Percentiles rank a stretch among this genome's conserved stretches.
Conservation (phyloP, 2,113 vertebrate species). For the Psittacara wagleri region DNA sequence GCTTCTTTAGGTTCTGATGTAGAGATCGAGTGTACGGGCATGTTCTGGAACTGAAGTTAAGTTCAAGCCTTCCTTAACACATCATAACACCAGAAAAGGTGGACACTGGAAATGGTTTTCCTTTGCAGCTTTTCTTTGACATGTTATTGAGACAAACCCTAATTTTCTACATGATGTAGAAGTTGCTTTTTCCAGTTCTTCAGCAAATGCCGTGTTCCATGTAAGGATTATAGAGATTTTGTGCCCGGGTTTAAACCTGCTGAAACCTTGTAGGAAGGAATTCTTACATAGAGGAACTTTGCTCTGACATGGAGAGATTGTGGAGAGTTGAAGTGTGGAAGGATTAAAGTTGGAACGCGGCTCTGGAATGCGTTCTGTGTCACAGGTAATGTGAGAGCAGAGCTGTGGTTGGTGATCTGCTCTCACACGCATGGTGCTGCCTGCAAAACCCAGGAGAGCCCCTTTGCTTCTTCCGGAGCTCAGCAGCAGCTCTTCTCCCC, state of each 20-base stretch:
- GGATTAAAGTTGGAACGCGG: not conserved
- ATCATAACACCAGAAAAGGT: not conserved
- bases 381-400: not conserved
- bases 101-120: not conserved
- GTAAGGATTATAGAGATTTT: not conserved
- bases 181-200: not conserved
- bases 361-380: rapidly evolving
- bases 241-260: not conserved
- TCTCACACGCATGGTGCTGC: not conserved
- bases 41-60: not conserved
- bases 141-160: not conserved
- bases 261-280: not conserved
- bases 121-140: not conserved
- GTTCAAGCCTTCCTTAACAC: not conserved
- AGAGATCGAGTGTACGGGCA: not conserved
- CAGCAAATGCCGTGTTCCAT: not conserved
- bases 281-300: not conserved
- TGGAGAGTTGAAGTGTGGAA: not conserved
- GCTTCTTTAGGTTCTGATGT: not conserved
- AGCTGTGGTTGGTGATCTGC: not conserved
- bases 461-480: not conserved
- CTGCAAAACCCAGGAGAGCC: not conserved
- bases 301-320: not conserved
- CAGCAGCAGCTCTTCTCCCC: not conserved
- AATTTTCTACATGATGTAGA: not conserved